Conservation (phyloP, 1,140 invertebrate genomes). For the Drosophila setifemur region DNA sequence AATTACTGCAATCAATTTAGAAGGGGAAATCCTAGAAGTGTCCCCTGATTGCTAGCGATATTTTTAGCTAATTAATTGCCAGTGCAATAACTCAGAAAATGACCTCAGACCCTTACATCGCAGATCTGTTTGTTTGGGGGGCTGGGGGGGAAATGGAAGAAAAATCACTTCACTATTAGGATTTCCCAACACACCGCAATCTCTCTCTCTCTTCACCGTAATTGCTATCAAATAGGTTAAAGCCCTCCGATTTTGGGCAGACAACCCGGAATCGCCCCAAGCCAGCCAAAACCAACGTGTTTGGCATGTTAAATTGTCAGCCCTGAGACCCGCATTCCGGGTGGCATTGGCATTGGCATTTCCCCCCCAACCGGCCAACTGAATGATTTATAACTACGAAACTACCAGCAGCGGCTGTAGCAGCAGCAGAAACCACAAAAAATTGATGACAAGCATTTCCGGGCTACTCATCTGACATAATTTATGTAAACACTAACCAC, state of each 20-base stretch:
- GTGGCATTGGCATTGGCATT: no score
- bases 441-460: slow-evolving; percentile 79
- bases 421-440: slow-evolving; percentile 14
- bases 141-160: neutral
- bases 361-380: slow-evolving; percentile 8
- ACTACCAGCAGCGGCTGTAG: neutral
- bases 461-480: slow-evolving; percentile 69
- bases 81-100: slow-evolving; percentile 9
- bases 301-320: slow-evolving; percentile 66
- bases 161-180: slow-evolving; percentile 4
- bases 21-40: slow-evolving; percentile 37
- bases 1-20: slow-evolving; percentile 33
- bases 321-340: slow-evolving; percentile 31
- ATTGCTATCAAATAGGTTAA: slow-evolving; percentile 54
- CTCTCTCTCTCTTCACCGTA: slow-evolving; percentile 15
- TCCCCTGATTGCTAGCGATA: slow-evolving; percentile 42
- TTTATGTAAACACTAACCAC: slow-evolving; percentile 70
- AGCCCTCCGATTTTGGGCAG: slow-evolving; percentile 5
- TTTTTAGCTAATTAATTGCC: slow-evolving; percentile 48
- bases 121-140: neutral
- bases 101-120: neutral
- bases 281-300: slow-evolving; percentile 55
- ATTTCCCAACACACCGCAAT: slow-evolving; percentile 10
- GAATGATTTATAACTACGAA: slow-evolving; percentile 64
- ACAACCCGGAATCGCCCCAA: slow-evolving; percentile 23